Evolutionary conservation across 2,888 invertebrate species (phyloP).

Genomic region (Dexiosoma caninum): DNA sequence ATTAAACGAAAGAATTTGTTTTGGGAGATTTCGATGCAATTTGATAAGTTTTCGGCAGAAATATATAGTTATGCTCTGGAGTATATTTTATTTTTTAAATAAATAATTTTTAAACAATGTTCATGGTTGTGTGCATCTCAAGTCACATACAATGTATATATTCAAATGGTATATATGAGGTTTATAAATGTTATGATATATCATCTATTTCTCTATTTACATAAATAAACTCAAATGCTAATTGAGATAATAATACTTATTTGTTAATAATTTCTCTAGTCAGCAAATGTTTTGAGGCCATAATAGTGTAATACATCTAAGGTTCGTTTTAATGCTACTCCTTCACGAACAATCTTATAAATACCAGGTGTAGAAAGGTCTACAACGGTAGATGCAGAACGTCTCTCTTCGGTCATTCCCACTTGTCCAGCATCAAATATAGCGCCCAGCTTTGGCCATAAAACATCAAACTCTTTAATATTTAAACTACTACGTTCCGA

Average conservation of each 20-base stretch:
- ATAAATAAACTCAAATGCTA: not conserved
- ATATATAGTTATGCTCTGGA: too few relatives aligned
- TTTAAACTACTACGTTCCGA: slow-evolving; percentile 87
- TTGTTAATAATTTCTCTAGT: too few relatives aligned
- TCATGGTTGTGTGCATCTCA: too few relatives aligned
- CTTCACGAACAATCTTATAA: slow-evolving; percentile 88
- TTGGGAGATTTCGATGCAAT: too few relatives aligned
- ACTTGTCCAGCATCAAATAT: slow-evolving; percentile 90
- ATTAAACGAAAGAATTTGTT: too few relatives aligned
- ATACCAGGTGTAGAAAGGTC: slow-evolving; percentile 86
- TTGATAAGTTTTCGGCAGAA: too few relatives aligned
- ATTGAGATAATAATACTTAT: too few relatives aligned
- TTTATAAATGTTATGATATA: too few relatives aligned
- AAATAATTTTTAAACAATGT: too few relatives aligned
- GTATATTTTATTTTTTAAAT: too few relatives aligned
- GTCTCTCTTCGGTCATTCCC: slow-evolving; percentile 81
- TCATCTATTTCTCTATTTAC: not conserved
- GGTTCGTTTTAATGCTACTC: slow-evolving; percentile 83
- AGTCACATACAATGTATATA: too few relatives aligned
- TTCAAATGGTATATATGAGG: too few relatives aligned
- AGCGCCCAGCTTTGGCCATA: slow-evolving; percentile 89
- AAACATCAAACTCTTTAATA: slow-evolving; percentile 86
- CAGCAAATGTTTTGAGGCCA: slow-evolving; percentile 67
- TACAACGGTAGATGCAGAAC: slow-evolving; percentile 94
- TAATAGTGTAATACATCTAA: slow-evolving; percentile 79